phyloP scores from a whole-genome alignment of 2,113 vertebrate genomes.

The Madoqua kirkii region DNA sequence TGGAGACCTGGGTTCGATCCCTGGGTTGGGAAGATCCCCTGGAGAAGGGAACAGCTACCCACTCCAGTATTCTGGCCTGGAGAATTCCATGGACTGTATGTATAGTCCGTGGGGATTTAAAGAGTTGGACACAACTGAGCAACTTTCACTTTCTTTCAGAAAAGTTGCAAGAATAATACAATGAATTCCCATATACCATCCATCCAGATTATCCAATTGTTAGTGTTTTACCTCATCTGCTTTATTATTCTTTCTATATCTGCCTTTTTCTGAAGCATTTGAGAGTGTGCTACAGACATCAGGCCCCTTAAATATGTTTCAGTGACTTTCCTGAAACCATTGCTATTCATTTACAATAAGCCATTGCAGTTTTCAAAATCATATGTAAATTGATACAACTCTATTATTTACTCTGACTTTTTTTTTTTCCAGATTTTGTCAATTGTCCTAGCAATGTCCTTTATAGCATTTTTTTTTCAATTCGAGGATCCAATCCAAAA shows the following conservation, averaged over 20 bases:
- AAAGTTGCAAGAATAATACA: neutral
- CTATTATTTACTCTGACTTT: neutral
- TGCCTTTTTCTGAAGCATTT: neutral
- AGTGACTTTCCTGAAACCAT: neutral
- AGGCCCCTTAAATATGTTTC: neutral
- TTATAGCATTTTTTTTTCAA: neutral
- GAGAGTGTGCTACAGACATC: neutral
- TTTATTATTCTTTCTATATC: neutral
- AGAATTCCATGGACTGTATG: neutral
- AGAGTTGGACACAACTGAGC: neutral
- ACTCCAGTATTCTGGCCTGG: neutral
- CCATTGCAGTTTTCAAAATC: neutral
- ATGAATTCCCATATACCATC: neutral
- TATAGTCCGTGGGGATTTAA: neutral
- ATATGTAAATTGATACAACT: neutral
- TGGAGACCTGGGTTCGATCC: neutral
- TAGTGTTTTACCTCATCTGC: neutral
- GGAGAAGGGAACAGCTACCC: neutral
- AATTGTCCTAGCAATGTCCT: neutral
- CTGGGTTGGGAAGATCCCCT: neutral
- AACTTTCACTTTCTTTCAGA: neutral
- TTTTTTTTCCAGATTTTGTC: neutral
- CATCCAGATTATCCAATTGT: accelerated
- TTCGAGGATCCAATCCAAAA: neutral
- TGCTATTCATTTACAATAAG: neutral